Evolutionary conservation across 2,888 invertebrate genomes (phyloP).

Genomic region (Ornithoptera priamus): DNA sequence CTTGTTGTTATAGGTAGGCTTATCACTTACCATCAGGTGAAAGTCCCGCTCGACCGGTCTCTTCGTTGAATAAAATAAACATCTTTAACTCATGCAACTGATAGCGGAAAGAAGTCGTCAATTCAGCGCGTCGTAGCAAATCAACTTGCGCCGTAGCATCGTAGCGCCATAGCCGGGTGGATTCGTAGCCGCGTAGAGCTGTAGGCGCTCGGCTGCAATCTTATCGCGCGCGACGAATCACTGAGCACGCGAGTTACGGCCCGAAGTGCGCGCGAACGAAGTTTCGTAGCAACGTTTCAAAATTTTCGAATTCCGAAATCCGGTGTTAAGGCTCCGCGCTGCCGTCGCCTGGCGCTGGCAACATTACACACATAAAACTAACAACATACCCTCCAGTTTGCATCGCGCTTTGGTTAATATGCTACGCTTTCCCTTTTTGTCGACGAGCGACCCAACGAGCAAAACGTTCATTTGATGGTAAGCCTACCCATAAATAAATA

Average conservation of each 20-base stretch:
- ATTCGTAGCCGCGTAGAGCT: slow-evolving; percentile 10
- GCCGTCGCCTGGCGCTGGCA: too few relatives aligned
- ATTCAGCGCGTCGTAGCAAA: background rate
- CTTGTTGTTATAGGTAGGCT: too few relatives aligned
- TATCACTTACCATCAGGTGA: too few relatives aligned
- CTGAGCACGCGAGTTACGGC: slow-evolving; percentile 71
- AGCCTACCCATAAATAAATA: too few relatives aligned
- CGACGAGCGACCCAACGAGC: too few relatives aligned
- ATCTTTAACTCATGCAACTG: too few relatives aligned
- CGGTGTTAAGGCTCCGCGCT: slow-evolving; percentile 19
- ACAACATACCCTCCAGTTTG: too few relatives aligned
- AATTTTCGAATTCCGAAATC: slow-evolving; percentile 34
- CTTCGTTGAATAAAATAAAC: too few relatives aligned
- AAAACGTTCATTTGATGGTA: too few relatives aligned
- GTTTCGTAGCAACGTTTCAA: slow-evolving; percentile 34
- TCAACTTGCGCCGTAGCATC: background rate
- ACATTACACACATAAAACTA: too few relatives aligned
- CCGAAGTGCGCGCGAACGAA: slow-evolving; percentile 44
- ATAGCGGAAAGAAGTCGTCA: background rate
- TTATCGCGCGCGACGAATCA: slow-evolving; percentile 72
- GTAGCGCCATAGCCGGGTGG: slow-evolving; percentile 15
- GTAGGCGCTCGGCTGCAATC: slow-evolving; percentile 40
- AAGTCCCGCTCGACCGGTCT: too few relatives aligned
- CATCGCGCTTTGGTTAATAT: background rate
- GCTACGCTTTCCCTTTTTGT: background rate